Evolutionary conservation across 1,140 invertebrate species (phyloP), one percentile per base, ranked within the genome.

Genomic region (Glossosoma conforme): DNA sequence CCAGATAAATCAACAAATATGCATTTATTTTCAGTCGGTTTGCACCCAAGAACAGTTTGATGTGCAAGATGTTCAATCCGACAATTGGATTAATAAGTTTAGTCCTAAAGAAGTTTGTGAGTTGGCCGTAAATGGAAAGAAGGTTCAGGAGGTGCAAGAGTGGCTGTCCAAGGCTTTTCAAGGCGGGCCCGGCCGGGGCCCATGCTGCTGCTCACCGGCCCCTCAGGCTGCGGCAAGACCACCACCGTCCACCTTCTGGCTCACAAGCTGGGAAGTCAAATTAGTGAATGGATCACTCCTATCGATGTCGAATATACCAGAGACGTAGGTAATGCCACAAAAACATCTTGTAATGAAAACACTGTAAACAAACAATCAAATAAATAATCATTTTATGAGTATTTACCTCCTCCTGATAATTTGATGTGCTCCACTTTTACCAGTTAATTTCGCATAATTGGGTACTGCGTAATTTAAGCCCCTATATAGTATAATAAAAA

Each of bases 261-360:
- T 30, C 69, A 76, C 38, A 76, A 81, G 55, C 63, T 79, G 45
- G 67, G 68, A 43, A 77, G 81, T 46, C 67, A 76, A 56, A 48
- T 86, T 25, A 69, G 77, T 17, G 85, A 88, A 65, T 89, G 85
- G 85, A 79, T 84, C 15, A 87, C 82, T 54, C 84, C 85, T 2
- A 47, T 84, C 1, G 84, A 87, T 68, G 68, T 67, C 53, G 61
- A 61, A 28, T 65, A 59, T 56, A 61, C 68, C 38, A 60, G 69
- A 61, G 67, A 72, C 52, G 67, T 67, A 48, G 67, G 72, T 69
- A 64, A 65, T 44, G n/a, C n/a, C 43, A 43, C 15, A 22, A 42
- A 21, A 21, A 21, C 11, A n/a, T 41, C 11, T 19, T 41, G n/a
- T n/a, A n/a, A n/a, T n/a, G n/a, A n/a, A n/a, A n/a, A n/a, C n/a